Percentiles rank a stretch among this genome's conserved stretches.
Evolutionary conservation across 2,797 vertebrate genomes (phyloP).

Genomic region (Paguma larvata): DNA sequence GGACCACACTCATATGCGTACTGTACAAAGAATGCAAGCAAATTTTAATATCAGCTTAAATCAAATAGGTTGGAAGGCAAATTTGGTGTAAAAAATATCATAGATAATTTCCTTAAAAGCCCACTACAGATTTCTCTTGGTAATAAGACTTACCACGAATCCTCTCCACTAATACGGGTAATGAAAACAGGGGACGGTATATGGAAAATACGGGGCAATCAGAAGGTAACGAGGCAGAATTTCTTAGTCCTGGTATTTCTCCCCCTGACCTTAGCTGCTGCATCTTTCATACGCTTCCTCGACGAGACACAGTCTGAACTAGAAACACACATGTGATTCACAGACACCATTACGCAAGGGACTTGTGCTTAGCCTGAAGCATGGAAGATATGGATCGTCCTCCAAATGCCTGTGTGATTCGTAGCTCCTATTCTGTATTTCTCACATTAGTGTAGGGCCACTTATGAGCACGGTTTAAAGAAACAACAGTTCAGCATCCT

Average conservation of each 20-base stretch:
- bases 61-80: not conserved
- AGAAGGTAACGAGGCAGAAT: too few relatives aligned
- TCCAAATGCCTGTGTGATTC: not conserved
- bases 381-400: not conserved
- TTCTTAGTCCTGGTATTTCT: not conserved
- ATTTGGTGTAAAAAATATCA: not conserved
- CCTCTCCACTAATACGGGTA: not conserved
- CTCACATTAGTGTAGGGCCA: not conserved
- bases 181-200: not conserved
- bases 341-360: not conserved
- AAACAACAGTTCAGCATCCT: not conserved
- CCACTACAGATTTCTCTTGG: not conserved
- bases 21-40: not conserved
- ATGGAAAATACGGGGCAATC: not conserved
- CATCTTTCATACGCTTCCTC: rapidly evolving
- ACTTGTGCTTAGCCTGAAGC: too few relatives aligned
- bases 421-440: not conserved
- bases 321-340: not conserved
- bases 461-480: not conserved
- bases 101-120: not conserved
- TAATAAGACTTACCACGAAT: not conserved
- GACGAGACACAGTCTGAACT: not conserved
- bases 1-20: not conserved
- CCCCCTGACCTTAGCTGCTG: not conserved
- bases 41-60: not conserved